Evolutionary conservation across 1,140 invertebrate genomes (phyloP).

Genomic region (Zeugodacus cucurbitae): DNA sequence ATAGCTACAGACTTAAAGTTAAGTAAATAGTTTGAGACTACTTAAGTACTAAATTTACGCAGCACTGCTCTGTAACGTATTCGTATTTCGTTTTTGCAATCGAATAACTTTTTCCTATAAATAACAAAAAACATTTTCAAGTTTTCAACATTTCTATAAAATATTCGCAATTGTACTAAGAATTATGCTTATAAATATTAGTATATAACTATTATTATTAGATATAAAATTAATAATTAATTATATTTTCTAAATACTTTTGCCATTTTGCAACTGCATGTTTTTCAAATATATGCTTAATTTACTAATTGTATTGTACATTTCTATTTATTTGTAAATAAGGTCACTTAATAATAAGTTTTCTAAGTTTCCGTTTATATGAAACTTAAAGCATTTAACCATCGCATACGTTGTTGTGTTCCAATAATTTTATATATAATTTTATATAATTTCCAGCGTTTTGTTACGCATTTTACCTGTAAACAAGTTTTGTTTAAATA

Average conservation of each 20-base stretch:
- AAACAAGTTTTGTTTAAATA: no score
- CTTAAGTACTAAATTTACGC: not conserved
- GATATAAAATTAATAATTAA: not conserved
- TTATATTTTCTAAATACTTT: no score
- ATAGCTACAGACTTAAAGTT: not conserved
- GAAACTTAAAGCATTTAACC: not conserved
- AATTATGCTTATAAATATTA: not conserved
- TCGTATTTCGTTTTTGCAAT: not conserved
- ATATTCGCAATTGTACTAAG: not conserved
- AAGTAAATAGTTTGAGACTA: not conserved
- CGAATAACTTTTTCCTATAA: not conserved
- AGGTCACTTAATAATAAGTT: no score
- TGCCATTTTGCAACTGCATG: no score
- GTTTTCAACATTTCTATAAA: not conserved
- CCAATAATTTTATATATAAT: no score
- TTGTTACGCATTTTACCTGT: no score
- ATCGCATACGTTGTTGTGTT: not conserved
- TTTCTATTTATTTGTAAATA: not conserved
- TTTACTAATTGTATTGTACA: not conserved
- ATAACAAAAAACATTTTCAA: not conserved
- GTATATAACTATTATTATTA: not conserved
- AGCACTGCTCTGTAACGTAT: not conserved
- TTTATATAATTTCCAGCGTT: no score
- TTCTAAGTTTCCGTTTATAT: no score
- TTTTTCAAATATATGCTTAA: no score